Conservation (phyloP, 37 sponge, comb jelly and placozoan genomes). For the Cladorhizidae sp. region DNA sequence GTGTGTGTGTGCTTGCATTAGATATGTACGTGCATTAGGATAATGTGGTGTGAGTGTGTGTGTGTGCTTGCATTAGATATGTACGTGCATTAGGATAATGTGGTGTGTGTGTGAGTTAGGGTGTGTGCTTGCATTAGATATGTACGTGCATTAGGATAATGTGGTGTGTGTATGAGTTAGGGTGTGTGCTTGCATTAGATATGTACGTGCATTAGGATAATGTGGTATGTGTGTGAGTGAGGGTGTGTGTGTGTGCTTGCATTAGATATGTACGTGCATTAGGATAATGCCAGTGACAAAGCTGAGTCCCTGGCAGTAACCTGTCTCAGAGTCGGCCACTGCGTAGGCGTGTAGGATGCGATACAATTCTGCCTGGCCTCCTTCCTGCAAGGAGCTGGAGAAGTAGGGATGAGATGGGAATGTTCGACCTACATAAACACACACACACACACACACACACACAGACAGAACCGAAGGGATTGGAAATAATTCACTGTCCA, state of each 20-base stretch:
- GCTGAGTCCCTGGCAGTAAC: slow-evolving; percentile 96
- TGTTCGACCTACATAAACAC: slow-evolving; percentile 65
- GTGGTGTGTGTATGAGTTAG: too few species aligned
- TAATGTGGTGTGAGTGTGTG: too few species aligned
- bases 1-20: too few species aligned
- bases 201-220: slow-evolving; percentile 86
- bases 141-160: too few species aligned
- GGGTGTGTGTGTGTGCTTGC: too few species aligned
- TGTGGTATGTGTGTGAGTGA: neutral
- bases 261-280: slow-evolving; percentile 65
- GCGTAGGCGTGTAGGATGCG: slow-evolving; percentile 86
- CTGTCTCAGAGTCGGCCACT: slow-evolving; percentile 81
- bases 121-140: too few species aligned
- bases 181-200: too few species aligned
- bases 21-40: too few species aligned
- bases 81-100: neutral
- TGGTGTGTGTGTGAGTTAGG: neutral
- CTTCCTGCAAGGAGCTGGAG: slow-evolving; percentile 11
- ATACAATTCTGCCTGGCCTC: slow-evolving; percentile 65
- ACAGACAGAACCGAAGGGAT: neutral
- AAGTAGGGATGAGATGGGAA: slow-evolving; percentile 93
- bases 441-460: neutral
- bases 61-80: too few species aligned
- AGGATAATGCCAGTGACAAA: slow-evolving; percentile 90
- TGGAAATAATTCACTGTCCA: neutral